Evolutionary conservation across 1,140 invertebrate genomes (phyloP).

Genomic region (Orchestia grillus): DNA sequence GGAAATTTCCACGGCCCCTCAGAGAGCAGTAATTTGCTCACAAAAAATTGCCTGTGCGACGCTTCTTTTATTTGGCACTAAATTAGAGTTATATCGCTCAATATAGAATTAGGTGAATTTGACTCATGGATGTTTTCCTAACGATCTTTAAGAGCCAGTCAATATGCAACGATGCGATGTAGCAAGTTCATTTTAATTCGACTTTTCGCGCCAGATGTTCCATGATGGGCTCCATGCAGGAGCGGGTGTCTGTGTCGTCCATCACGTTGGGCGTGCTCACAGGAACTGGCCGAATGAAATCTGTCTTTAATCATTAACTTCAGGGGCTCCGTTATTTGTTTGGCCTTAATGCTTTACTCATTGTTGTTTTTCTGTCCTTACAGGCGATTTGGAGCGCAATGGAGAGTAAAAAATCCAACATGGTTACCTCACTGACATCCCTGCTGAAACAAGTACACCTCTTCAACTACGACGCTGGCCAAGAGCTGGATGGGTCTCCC

Average conservation of each 20-base stretch:
- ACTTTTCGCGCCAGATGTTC: neutral
- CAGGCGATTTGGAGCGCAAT: neutral
- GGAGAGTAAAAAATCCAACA: constrained; percentile 19
- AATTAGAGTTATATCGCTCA: neutral
- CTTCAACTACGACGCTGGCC: neutral
- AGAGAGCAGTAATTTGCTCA: neutral
- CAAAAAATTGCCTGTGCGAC: neutral
- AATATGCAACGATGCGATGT: neutral
- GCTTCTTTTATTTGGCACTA: neutral
- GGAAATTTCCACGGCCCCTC: constrained; percentile 38
- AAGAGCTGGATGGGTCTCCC: neutral
- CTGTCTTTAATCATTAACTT: neutral
- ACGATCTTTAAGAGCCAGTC: too few species aligned
- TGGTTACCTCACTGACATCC: constrained; percentile 11
- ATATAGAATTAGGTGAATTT: neutral
- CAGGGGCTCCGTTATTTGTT: neutral
- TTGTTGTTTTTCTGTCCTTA: neutral
- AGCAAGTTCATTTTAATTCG: neutral
- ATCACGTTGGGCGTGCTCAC: neutral
- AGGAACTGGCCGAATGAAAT: too few species aligned
- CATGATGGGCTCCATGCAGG: neutral
- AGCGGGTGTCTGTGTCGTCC: neutral
- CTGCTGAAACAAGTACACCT: constrained; percentile 41
- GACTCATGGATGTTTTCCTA: neutral
- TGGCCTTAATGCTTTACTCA: neutral